phyloP scores from a whole-genome alignment of 2,888 invertebrate species.

The Rotaria sp. region DNA sequence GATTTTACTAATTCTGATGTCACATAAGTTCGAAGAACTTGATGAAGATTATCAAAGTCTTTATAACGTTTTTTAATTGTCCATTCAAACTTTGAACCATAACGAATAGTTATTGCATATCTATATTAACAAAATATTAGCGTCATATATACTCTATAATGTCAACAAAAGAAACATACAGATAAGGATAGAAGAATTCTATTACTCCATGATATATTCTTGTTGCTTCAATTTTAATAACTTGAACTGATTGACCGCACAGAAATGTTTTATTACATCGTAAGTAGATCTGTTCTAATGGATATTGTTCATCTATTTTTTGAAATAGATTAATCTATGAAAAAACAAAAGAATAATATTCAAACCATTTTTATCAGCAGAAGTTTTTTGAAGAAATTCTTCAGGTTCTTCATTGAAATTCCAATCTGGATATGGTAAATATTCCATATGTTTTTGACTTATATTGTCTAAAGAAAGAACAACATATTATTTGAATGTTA shows the following conservation, averaged over 20 bases:
- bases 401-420: neutral
- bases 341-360: no score
- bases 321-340: no score
- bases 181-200: conserved; percentile 77
- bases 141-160: neutral
- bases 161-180: conserved; percentile 63
- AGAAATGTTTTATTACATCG: neutral
- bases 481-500: no score
- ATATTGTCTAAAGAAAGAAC: neutral
- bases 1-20: neutral
- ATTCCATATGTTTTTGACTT: neutral
- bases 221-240: neutral
- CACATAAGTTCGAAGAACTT: conserved; percentile 51
- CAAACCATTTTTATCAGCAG: no score
- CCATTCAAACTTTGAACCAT: conserved; percentile 77
- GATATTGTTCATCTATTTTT: neutral
- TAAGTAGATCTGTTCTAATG: neutral
- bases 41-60: conserved; percentile 79
- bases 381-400: no score
- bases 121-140: conserved; percentile 45
- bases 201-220: conserved; percentile 60
- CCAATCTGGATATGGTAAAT: neutral
- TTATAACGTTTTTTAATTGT: conserved; percentile 81
- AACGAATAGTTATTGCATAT: conserved; percentile 78
- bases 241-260: neutral